Evolutionary conservation across 2,888 invertebrate species (phyloP), one percentile per base, ranked within the genome.

Genomic region (Teleiodes luculella): DNA sequence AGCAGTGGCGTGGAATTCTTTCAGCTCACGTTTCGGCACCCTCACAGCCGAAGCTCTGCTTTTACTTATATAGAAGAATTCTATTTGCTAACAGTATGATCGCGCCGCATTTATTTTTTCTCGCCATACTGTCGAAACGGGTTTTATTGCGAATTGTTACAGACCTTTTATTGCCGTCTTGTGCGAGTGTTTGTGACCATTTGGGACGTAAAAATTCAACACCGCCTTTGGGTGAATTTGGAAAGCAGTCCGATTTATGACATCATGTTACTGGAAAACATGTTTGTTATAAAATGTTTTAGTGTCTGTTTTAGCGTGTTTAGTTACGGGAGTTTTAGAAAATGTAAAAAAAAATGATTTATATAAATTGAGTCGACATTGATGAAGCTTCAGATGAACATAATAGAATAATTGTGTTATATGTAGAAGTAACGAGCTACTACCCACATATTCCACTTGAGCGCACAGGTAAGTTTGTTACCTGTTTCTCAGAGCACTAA

Each of bases 71-170:
- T 24, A 24, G 6, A 24, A 24, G 24, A 24, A 24, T 80, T 82
- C 80, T 82, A 83, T 84, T 81, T 81, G 77, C 74, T 63, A 64
- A 66, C 72, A 72, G 78, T 81, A 78, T 75, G 75, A 70, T 73
- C 67, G 70, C 67, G 70, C 66, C 73, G 70, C 69, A 65, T 76
- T 71, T 70, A 56, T 54, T 61, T 63, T 63, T 71, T 67, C 73
- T 71, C 68, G 16, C 68, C 64, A 50, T 69, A 62, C 55, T 64
- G 68, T 66, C 67, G 67, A 66, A 62, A 67, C 56, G 57, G 61
- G 60, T 67, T 74, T 74, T 76, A 76, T 76, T 65, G 68, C 62
- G 66, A 18, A 46, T 36, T 37, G 55, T 49, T 54, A 54, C 49
- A 18, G 36, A 20, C 45, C 10, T 36, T 45, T 54, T 51, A 51